Evolutionary conservation across 1,140 invertebrate species (phyloP).

Genomic region (Tetramorium alpestre): DNA sequence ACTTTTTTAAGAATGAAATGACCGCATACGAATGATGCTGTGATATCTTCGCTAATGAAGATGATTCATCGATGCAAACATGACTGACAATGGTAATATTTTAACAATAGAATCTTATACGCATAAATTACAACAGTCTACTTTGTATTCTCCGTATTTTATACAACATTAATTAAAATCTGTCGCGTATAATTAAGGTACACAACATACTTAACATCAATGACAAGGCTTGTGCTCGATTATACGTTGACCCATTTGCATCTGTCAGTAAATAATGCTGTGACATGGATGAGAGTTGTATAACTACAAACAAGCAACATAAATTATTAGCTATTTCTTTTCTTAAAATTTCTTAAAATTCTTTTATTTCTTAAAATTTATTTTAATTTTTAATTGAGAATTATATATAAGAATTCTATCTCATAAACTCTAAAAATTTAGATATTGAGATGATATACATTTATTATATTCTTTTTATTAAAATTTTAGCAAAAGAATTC

Average conservation of each 20-base stretch:
- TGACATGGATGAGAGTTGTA: conserved; percentile 74
- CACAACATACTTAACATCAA: conserved; percentile 21
- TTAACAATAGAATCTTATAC: background rate
- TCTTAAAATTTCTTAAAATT: background rate
- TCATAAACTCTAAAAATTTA: too few relatives aligned
- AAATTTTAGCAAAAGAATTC: background rate
- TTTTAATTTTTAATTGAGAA: background rate
- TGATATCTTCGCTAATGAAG: background rate
- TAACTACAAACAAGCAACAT: conserved; percentile 58
- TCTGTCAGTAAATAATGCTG: conserved; percentile 68
- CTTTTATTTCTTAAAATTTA: background rate
- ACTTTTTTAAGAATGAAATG: background rate
- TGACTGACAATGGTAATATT: conserved; percentile 6
- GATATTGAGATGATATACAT: background rate
- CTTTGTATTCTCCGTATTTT: conserved; percentile 20
- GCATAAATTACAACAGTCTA: conserved; percentile 33
- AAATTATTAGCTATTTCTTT: background rate
- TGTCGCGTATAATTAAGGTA: background rate
- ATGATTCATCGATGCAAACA: background rate
- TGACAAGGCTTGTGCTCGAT: background rate
- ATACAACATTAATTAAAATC: conserved; percentile 38
- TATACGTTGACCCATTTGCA: conserved; percentile 20
- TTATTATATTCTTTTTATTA: background rate
- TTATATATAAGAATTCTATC: background rate
- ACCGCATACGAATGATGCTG: background rate